phyloP scores from a whole-genome alignment of 2,113 vertebrate species.

The Eleginops maclovinus region DNA sequence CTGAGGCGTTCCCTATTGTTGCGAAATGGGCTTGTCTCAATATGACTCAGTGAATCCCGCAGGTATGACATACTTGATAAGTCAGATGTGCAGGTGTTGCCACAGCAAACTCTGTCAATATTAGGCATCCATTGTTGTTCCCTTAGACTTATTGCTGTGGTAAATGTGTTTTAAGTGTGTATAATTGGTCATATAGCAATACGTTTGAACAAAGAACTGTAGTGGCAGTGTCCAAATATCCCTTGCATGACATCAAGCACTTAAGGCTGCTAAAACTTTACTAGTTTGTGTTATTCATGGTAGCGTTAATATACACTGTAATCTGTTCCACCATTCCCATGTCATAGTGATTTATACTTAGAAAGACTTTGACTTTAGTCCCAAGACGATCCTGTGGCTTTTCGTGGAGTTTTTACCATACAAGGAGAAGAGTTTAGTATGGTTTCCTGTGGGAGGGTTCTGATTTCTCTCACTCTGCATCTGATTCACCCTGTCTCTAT shows the following conservation, averaged over 20 bases:
- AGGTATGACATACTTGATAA: conserved; percentile 41
- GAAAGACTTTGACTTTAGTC: conserved; percentile 76
- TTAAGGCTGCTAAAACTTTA: conserved; percentile 20
- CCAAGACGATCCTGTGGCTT: conserved; percentile 78
- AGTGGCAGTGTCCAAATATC: not conserved
- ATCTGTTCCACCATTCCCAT: conserved; percentile 65
- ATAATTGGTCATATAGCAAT: not conserved
- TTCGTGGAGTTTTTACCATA: conserved; percentile 86
- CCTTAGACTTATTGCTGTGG: not conserved
- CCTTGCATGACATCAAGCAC: conserved; percentile 32
- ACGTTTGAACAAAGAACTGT: not conserved
- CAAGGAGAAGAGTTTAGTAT: conserved; percentile 80
- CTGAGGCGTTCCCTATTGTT: conserved; percentile 31
- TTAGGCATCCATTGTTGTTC: not conserved
- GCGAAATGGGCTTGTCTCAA: conserved; percentile 15
- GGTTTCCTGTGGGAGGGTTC: conserved; percentile 85
- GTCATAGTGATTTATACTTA: conserved; percentile 79
- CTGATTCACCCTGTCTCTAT: conserved; percentile 60
- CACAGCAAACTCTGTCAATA: not conserved
- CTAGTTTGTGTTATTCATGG: conserved; percentile 35
- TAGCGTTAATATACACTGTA: conserved; percentile 43
- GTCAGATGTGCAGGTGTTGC: conserved; percentile 25
- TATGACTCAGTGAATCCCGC: conserved; percentile 46
- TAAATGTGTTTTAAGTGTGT: not conserved
- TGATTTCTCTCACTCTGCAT: conserved; percentile 71